Percentiles rank a stretch among this genome's conserved stretches.
Evolutionary conservation across 2,113 vertebrate species (phyloP).

Genomic region (Gulo gulo): DNA sequence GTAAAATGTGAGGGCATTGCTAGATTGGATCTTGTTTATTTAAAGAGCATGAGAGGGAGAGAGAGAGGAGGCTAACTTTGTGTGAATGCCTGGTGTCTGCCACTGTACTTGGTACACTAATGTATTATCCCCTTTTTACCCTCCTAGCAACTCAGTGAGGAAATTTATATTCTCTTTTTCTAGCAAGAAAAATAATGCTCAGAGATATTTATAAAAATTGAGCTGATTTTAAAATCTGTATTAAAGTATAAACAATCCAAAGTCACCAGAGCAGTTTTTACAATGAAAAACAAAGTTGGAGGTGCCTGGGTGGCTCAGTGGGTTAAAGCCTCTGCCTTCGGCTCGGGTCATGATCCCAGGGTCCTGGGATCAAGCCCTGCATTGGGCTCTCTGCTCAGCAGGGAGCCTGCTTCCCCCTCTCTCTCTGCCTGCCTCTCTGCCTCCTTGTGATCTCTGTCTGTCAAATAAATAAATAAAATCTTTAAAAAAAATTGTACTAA

Average conservation of each 20-base stretch:
- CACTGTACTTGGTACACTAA: background rate
- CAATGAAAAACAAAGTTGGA: background rate
- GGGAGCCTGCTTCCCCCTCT: no score
- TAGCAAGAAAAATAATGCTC: slow-evolving; percentile 16
- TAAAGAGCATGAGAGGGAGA: background rate
- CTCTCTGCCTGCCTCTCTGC: no score
- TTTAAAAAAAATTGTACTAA: background rate
- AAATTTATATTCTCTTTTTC: slow-evolving; percentile 33
- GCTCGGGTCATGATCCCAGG: no score
- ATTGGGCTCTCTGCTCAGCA: no score
- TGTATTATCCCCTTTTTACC: background rate
- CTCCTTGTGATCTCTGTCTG: no score
- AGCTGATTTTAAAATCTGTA: background rate
- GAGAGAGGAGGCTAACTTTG: background rate
- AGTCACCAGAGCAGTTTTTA: background rate
- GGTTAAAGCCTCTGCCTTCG: no score
- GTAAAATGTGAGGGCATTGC: slow-evolving; percentile 50
- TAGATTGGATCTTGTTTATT: slow-evolving; percentile 49
- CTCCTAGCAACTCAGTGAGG: background rate
- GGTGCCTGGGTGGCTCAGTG: no score
- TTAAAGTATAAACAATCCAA: slow-evolving; percentile 23
- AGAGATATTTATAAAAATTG: background rate
- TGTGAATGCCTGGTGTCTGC: background rate
- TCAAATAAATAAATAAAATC: no score
- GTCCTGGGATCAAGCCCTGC: no score